phyloP scores from a whole-genome alignment of 2,888 invertebrate genomes.

The Hirudinaria manillensis region DNA sequence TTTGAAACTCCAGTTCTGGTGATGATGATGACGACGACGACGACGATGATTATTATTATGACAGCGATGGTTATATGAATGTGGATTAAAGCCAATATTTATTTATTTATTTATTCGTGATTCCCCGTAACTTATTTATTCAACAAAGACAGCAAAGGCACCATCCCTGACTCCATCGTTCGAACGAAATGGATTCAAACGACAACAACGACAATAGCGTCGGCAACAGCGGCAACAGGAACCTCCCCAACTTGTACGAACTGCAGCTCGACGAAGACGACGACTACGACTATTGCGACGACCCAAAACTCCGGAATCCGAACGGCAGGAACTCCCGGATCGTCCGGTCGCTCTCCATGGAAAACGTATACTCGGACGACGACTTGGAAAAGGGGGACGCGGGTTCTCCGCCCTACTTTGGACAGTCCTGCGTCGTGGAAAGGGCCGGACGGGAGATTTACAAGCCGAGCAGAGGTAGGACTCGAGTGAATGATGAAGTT shows the following conservation, averaged over 20 bases:
- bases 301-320: neutral
- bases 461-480: neutral
- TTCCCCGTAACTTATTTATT: no score
- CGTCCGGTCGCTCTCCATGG: slow-evolving; percentile 7
- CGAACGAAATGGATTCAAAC: neutral
- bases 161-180: neutral
- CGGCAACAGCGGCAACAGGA: neutral
- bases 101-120: no score
- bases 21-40: neutral
- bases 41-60: neutral
- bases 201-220: neutral
- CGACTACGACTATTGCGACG: neutral
- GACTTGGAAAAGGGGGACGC: slow-evolving; percentile 17
- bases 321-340: neutral
- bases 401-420: neutral
- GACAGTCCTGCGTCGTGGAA: neutral
- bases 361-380: neutral
- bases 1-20: no score
- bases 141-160: no score
- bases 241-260: slow-evolving; percentile 8
- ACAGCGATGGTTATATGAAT: neutral
- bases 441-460: no score
- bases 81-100: no score
- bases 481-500: no score
- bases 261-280: neutral